A percentile compares a stretch with the other conserved stretches of the same genome.
Evolutionary conservation across 2,113 vertebrate genomes (phyloP).

Genomic region (Smithornis capensis): DNA sequence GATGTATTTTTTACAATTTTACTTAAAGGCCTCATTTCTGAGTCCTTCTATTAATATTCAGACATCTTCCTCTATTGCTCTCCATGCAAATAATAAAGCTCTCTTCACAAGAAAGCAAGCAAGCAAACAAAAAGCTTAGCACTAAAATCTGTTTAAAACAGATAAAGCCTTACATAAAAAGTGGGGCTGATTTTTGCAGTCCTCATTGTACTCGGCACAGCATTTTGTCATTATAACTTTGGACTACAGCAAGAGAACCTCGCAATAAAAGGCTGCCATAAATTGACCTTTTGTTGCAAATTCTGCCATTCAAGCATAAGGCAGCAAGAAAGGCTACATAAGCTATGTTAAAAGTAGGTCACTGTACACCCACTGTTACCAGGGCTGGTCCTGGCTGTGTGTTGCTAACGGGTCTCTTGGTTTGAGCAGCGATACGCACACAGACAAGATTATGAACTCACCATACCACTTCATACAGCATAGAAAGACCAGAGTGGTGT

Average conservation of each 20-base stretch:
- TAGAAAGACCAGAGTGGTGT: neutral
- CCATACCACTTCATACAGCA: fast-evolving
- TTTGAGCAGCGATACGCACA: neutral
- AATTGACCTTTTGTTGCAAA: constrained; percentile 61
- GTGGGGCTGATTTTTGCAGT: constrained; percentile 4
- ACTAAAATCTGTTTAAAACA: constrained; percentile 23
- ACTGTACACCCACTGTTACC: constrained; percentile 32
- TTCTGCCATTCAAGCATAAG: constrained; percentile 62
- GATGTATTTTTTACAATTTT: neutral
- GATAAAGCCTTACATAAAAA: neutral
- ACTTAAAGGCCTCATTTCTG: neutral
- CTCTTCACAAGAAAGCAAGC: neutral
- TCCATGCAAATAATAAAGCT: neutral
- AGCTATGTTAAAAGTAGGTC: constrained; percentile 56
- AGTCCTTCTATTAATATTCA: neutral
- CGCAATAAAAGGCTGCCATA: constrained; percentile 47
- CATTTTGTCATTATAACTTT: constrained; percentile 25
- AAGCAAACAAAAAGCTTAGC: neutral
- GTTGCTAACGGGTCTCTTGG: neutral
- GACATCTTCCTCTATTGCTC: neutral
- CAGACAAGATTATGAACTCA: neutral
- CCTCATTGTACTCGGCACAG: neutral
- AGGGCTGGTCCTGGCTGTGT: neutral
- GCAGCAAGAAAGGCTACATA: constrained; percentile 34
- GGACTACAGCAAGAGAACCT: neutral